Percentiles rank a stretch among this genome's conserved stretches.
Evolutionary conservation across 2,797 vertebrate species (phyloP).

Genomic region (Bovichtus diacanthus): DNA sequence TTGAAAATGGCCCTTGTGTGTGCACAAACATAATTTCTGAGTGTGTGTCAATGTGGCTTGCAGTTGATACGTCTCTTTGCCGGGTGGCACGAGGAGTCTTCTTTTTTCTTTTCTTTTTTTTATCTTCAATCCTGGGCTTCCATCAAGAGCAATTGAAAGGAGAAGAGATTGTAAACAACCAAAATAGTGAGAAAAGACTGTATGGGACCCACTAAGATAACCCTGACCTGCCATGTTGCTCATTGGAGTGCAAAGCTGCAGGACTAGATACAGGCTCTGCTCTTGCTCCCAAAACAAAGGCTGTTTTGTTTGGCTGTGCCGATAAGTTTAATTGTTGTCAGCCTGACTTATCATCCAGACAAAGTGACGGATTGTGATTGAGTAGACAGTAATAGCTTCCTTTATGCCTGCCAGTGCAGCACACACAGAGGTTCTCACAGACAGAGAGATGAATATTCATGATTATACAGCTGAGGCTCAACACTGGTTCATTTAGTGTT

Average conservation of each 20-base stretch:
- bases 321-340: slow-evolving; percentile 63
- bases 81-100: slow-evolving; percentile 24
- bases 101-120: neutral
- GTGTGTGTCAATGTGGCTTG: neutral
- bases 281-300: slow-evolving; percentile 46
- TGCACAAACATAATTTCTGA: slow-evolving; percentile 8
- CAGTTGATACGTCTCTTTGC: neutral
- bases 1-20: neutral
- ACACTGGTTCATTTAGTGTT: slow-evolving; percentile 80
- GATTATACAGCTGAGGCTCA: slow-evolving; percentile 80
- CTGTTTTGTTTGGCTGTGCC: slow-evolving; percentile 51
- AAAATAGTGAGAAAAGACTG: slow-evolving; percentile 17
- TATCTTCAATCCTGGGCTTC: slow-evolving; percentile 19
- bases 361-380: slow-evolving; percentile 71
- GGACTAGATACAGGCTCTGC: slow-evolving; percentile 1
- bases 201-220: slow-evolving; percentile 13
- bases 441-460: slow-evolving; percentile 79
- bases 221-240: slow-evolving; percentile 11
- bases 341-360: slow-evolving; percentile 70
- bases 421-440: slow-evolving; percentile 57
- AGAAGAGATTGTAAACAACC: neutral
- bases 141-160: slow-evolving; percentile 24
- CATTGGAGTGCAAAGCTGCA: slow-evolving; percentile 32
- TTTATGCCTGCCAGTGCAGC: slow-evolving; percentile 63
- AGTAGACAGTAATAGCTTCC: slow-evolving; percentile 71